A percentile compares a stretch with the other conserved stretches of the same genome.
Conservation (phyloP, 1,140 invertebrate species). For the Ruditapes philippinarum region DNA sequence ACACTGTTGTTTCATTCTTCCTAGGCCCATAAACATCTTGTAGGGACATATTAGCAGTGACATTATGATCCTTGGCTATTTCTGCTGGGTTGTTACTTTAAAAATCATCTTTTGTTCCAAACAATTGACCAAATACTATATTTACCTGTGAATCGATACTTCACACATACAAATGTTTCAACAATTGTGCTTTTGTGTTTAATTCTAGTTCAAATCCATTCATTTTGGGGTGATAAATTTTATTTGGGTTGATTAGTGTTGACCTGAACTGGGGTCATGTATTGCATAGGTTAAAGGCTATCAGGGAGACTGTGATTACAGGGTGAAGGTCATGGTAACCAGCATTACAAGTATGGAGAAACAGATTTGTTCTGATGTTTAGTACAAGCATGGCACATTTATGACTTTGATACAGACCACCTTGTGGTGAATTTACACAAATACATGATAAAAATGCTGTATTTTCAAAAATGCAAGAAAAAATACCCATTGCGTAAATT, state of each 20-base stretch:
- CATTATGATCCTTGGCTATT: conserved; percentile 43
- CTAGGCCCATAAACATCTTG: conserved; percentile 36
- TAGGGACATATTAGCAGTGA: conserved; percentile 44
- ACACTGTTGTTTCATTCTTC: conserved; percentile 20
- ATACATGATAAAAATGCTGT: too few relatives aligned
- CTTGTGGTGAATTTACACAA: neutral
- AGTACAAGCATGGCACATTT: conserved; percentile 28
- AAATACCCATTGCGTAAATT: too few relatives aligned
- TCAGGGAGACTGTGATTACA: conserved; percentile 22
- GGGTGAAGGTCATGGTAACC: conserved; percentile 46
- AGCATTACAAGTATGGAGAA: conserved; percentile 3
- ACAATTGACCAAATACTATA: conserved; percentile 27
- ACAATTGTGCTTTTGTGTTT: conserved; percentile 26
- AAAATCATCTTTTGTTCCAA: conserved; percentile 20
- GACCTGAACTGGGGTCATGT: conserved; percentile 48
- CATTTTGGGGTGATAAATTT: conserved; percentile 63
- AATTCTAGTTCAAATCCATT: conserved; percentile 42
- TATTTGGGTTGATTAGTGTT: conserved; percentile 56
- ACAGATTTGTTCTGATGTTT: conserved; percentile 6
- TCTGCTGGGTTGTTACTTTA: conserved; percentile 28
- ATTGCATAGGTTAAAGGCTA: conserved; percentile 37
- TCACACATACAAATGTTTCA: conserved; percentile 41
- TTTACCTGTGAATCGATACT: conserved; percentile 44
- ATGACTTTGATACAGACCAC: neutral
- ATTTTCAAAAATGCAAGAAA: too few relatives aligned